These are phyloP conservation scores for Holothuria glaberrima DNA, from an alignment of 35 echinoderm and acorn worm species.

Conservation along the genomic window DNA sequence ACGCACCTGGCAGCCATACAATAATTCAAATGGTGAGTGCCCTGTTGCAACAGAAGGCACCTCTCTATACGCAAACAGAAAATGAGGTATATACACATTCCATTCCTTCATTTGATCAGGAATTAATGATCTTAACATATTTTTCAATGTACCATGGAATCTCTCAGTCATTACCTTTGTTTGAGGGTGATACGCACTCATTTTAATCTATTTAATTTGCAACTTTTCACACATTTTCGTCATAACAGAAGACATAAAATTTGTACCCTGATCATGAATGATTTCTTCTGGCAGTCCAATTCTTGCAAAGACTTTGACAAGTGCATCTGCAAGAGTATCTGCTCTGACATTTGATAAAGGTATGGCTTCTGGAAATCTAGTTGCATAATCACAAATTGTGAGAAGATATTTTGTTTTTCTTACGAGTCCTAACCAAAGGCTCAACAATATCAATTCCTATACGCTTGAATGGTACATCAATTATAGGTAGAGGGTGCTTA, in stretches of 20 bases:
- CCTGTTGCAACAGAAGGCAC: too few species aligned
- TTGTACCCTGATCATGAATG: too few species aligned
- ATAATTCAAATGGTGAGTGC: too few species aligned
- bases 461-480: constrained; percentile 41
- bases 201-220: neutral
- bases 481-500: constrained; percentile 36
- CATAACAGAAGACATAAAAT: constrained; percentile 51
- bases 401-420: constrained; percentile 7
- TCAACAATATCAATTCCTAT: constrained; percentile 58
- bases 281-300: constrained; percentile 34
- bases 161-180: too few species aligned
- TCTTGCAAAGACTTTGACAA: constrained; percentile 36
- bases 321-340: constrained; percentile 44
- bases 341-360: constrained; percentile 27
- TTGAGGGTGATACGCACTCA: too few species aligned
- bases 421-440: neutral
- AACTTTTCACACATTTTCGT: constrained; percentile 30
- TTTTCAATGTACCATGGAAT: too few species aligned
- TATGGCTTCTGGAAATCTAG: constrained; percentile 54
- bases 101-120: too few species aligned
- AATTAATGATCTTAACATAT: too few species aligned
- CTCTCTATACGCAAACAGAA: too few species aligned
- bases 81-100: too few species aligned
- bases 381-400: constrained; percentile 54
- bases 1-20: too few species aligned